phyloP scores from a whole-genome alignment of 2,113 vertebrate species.

The Urocolius indicus region DNA sequence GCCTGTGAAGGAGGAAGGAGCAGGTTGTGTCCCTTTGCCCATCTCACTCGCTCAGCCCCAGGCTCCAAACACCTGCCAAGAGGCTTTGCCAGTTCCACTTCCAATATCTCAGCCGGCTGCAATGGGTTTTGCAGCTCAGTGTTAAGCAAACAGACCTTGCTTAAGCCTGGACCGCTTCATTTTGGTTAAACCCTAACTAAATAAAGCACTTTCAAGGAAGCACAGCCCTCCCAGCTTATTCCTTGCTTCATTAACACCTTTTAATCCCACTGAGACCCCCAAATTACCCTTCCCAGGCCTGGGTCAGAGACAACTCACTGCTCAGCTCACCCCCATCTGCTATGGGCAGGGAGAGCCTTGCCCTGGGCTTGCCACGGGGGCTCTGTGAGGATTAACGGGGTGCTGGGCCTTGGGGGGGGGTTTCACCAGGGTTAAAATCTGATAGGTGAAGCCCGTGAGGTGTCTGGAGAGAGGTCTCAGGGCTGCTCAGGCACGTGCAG shows the following conservation, averaged over 20 bases:
- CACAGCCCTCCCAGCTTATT: background rate
- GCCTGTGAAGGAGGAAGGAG: too few relatives aligned
- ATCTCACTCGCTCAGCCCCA: too few relatives aligned
- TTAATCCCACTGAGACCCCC: background rate
- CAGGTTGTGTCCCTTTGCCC: too few relatives aligned
- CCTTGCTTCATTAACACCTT: conserved; percentile 57
- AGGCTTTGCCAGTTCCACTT: conserved; percentile 4
- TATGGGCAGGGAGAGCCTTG: too few relatives aligned
- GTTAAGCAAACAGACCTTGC: conserved; percentile 25
- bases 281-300: conserved; percentile 34
- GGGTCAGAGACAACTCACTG: background rate
- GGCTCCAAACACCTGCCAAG: background rate
- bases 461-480: too few relatives aligned
- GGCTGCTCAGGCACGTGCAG: too few relatives aligned
- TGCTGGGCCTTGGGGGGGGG: too few relatives aligned
- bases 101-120: conserved; percentile 23
- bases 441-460: too few relatives aligned
- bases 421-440: too few relatives aligned
- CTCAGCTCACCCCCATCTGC: too few relatives aligned
- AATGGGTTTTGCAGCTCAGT: conserved; percentile 28
- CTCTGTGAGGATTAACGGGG: too few relatives aligned
- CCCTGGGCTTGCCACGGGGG: too few relatives aligned
- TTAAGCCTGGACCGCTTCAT: conserved; percentile 50
- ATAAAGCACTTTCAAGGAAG: background rate
- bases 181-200: conserved; percentile 52